Evolutionary conservation across 2,888 invertebrate genomes (phyloP).

Genomic region (Junonia oenone): DNA sequence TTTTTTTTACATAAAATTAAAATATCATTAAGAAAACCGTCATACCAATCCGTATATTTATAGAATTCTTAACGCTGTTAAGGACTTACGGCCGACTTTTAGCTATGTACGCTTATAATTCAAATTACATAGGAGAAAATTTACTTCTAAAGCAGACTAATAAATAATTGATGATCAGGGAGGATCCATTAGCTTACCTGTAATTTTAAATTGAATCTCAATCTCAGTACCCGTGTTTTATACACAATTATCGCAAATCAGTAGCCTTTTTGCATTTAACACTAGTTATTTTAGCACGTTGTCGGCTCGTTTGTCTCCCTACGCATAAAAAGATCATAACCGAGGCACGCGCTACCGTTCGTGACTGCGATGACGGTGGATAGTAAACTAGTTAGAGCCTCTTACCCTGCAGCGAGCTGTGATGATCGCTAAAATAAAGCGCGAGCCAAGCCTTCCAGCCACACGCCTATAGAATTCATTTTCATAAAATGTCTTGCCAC

Average conservation of each 20-base stretch:
- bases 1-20: no score
- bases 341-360: slow-evolving; percentile 25
- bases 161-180: not conserved
- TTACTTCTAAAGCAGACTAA: not conserved
- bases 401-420: slow-evolving; percentile 7
- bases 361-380: slow-evolving; percentile 25
- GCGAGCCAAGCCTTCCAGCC: not conserved
- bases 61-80: no score
- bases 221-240: not conserved
- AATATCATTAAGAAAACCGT: no score
- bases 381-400: slow-evolving; percentile 13
- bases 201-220: no score
- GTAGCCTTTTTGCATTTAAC: not conserved
- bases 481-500: not conserved
- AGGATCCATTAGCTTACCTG: no score
- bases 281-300: slow-evolving; percentile 4
- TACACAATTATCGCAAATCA: not conserved
- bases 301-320: slow-evolving; percentile 17
- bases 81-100: no score
- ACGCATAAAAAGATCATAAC: slow-evolving; percentile 18
- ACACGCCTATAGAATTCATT: not conserved
- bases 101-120: no score
- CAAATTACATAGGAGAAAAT: no score
- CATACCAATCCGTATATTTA: no score
- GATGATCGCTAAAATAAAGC: slow-evolving; percentile 3